Conservation (phyloP, 2,113 vertebrate species). For the Salvator merianae region DNA sequence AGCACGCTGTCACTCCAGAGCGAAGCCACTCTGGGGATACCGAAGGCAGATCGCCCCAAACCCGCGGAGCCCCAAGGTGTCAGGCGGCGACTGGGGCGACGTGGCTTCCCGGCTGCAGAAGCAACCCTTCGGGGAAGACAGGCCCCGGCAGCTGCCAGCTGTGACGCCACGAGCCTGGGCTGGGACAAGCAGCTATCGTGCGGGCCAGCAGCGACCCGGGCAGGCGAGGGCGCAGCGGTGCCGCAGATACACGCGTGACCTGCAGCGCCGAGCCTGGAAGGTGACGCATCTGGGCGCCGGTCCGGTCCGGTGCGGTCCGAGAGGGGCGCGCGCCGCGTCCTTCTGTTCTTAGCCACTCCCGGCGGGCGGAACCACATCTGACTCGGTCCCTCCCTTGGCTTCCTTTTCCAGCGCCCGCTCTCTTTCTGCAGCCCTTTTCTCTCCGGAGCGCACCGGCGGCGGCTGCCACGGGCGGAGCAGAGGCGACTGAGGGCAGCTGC, state of each 20-base stretch:
- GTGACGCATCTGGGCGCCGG: neutral
- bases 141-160: neutral
- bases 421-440: neutral
- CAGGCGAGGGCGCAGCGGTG: neutral
- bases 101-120: neutral
- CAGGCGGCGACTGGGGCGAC: neutral
- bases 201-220: neutral
- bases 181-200: too few species aligned
- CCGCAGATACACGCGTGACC: neutral
- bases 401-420: neutral
- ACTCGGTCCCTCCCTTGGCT: neutral
- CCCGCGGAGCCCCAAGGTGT: neutral
- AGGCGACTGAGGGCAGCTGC: neutral
- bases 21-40: too few species aligned
- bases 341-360: neutral
- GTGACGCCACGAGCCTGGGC: too few species aligned
- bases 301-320: neutral
- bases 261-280: neutral
- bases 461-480: too few species aligned
- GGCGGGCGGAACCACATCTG: neutral
- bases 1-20: too few species aligned
- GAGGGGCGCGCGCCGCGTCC: neutral
- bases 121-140: neutral
- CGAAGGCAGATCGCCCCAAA: too few species aligned
- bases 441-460: neutral